Evolutionary conservation across 2,113 vertebrate genomes (phyloP), one percentile per base, ranked within the genome.

Genomic region (Plecotus auritus): DNA sequence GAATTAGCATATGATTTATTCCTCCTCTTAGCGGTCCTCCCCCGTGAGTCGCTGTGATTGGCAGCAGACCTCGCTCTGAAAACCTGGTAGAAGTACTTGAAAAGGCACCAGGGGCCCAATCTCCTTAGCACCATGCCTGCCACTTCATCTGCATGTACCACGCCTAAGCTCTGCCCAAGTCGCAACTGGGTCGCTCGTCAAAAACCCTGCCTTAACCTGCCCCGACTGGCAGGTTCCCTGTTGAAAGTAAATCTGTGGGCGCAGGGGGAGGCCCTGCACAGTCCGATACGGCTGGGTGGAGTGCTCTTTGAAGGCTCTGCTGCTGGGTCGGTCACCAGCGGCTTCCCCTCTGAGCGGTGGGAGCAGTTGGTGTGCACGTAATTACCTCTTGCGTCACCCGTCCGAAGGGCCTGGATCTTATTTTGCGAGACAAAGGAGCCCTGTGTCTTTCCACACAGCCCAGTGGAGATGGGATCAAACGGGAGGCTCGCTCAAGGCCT

Each of bases 71-170:
- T 54, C 1, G 56, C 67, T 88, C 84, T 23, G 90, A 56, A 82
- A 94, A 95, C 85, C 94, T 54, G 96, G 81, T 92, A 70, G 92
- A 93, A 93, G 92, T 88, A 95, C 85, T 67, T 92, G 85, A 77
- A 93, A 80, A 95, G 84, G 42, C 93, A 76, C 37, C 80, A 30
- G 89, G 32, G 80, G 59, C 80, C 13, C 35, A 72, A 92, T 93
- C 47, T 88, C 81, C 90, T 93, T 90, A 92, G 77, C 87, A 6
- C n/a, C 2, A 16, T 2, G 61, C 69, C 5, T 3, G 51, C 47
- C 32, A 26, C 56, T 26, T 26, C 56, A 10, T 59, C 56, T 10
- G 56, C 23, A 23, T 10, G 9, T 26, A 26, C 56, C 56, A 26
- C 56, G 4, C 54, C 54, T 56, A 84, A 51, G 54, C 81, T 42